Conservation (phyloP, 2,113 vertebrate species). For the Seriola quinqueradiata region DNA sequence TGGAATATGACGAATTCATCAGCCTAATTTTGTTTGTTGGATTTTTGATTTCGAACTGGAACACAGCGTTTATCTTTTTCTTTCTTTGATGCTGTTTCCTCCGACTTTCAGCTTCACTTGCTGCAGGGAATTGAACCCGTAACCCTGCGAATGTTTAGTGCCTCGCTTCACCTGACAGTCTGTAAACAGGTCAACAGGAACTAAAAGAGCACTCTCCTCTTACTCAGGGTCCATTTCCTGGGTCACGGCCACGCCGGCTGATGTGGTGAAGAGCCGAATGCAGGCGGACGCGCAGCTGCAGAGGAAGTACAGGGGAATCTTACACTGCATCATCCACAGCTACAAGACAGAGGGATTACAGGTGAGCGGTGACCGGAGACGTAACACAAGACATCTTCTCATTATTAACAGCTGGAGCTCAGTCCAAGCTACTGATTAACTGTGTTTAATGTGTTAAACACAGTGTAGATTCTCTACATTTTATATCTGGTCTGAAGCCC, state of each 20-base stretch:
- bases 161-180: background rate
- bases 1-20: no score
- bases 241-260: slow-evolving; percentile 93
- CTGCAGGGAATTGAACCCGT: background rate
- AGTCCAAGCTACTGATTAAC: no score
- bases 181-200: background rate
- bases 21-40: no score
- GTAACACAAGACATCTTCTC: no score
- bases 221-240: slow-evolving; percentile 94
- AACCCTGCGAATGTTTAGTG: background rate
- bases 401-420: no score
- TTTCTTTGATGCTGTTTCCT: no score
- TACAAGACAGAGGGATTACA: slow-evolving; percentile 92
- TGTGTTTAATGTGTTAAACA: no score
- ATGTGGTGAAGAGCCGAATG: slow-evolving; percentile 96
- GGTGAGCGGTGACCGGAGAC: slow-evolving; percentile 79
- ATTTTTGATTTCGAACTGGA: no score
- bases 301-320: slow-evolving; percentile 91
- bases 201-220: background rate
- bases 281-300: slow-evolving; percentile 92
- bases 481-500: no score
- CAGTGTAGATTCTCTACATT: no score
- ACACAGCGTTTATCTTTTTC: no score
- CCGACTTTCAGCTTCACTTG: background rate
- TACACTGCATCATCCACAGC: slow-evolving; percentile 93